phyloP scores from a whole-genome alignment of 2,113 vertebrate genomes.

The Antennarius striatus region DNA sequence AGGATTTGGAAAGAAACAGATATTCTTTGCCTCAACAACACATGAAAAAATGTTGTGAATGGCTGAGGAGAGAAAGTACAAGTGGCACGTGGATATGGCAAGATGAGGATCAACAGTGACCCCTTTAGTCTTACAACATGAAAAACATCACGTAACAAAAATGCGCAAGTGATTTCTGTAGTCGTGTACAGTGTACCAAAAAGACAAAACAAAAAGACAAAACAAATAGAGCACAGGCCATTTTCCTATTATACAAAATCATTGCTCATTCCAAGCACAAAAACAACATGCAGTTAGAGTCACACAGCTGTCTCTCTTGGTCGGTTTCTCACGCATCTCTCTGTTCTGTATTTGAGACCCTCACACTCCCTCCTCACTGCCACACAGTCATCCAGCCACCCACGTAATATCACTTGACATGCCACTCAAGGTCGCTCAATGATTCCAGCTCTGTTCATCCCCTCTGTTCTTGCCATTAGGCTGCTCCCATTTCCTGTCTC shows the following conservation, averaged over 20 bases:
- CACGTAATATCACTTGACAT: conserved; percentile 79
- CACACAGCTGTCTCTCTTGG: neutral
- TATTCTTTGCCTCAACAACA: conserved; percentile 15
- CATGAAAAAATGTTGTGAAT: conserved; percentile 26
- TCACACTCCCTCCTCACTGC: conserved; percentile 10
- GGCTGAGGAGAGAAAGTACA: neutral
- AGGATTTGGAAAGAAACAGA: conserved; percentile 32
- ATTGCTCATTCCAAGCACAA: conserved; percentile 19
- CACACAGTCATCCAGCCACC: conserved; percentile 66
- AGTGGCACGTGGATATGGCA: conserved; percentile 17
- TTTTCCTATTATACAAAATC: neutral
- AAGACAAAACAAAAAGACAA: neutral
- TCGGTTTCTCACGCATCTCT: conserved; percentile 20
- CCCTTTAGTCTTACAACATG: conserved; percentile 18
- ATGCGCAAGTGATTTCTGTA: neutral
- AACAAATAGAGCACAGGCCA: conserved; percentile 15
- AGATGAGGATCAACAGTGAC: conserved; percentile 18
- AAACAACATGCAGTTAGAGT: conserved; percentile 26
- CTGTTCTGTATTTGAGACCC: conserved; percentile 29
- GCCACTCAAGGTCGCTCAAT: conserved; percentile 79
- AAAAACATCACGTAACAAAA: conserved; percentile 8
- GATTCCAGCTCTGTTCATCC: conserved; percentile 68
- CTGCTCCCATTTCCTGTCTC: conserved; percentile 72
- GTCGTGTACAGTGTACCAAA: conserved; percentile 8
- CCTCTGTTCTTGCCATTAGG: conserved; percentile 72